These are phyloP conservation scores for Xanthia togata DNA, from an alignment of 2,888 invertebrate genomes.

Conservation along the genomic window DNA sequence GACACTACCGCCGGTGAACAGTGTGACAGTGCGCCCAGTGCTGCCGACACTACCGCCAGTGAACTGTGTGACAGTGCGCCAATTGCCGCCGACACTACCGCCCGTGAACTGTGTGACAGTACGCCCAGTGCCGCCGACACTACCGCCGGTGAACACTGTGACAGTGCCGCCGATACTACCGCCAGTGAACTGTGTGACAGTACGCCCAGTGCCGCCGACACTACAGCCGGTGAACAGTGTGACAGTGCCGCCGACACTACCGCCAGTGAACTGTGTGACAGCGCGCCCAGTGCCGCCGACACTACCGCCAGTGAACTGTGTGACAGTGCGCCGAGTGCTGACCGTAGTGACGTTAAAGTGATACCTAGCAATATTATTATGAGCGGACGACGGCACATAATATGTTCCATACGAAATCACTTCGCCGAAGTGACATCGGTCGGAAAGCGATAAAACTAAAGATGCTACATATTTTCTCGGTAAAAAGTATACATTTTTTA, in stretches of 20 bases:
- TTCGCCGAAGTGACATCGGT: neutral
- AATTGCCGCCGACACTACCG: no score
- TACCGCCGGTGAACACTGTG: neutral
- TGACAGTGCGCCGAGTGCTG: no score
- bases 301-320: neutral
- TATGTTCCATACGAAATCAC: constrained; percentile 17
- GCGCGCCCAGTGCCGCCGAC: neutral
- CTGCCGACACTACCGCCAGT: constrained; percentile 38
- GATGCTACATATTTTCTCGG: constrained; percentile 7
- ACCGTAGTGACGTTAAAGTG: neutral
- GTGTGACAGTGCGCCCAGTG: constrained; percentile 61
- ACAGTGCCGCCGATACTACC: neutral
- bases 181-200: no score
- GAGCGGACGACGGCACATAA: neutral
- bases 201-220: no score
- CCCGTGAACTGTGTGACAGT: neutral
- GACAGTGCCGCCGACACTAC: no score
- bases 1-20: neutral
- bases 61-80: no score
- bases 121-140: no score
- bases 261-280: no score
- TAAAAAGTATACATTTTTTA: constrained; percentile 7
- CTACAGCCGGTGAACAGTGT: no score
- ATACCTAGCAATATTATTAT: constrained; percentile 18
- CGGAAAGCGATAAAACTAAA: neutral